Evolutionary conservation across 2,888 invertebrate species (phyloP).

Genomic region (Drosophila tanythrix): DNA sequence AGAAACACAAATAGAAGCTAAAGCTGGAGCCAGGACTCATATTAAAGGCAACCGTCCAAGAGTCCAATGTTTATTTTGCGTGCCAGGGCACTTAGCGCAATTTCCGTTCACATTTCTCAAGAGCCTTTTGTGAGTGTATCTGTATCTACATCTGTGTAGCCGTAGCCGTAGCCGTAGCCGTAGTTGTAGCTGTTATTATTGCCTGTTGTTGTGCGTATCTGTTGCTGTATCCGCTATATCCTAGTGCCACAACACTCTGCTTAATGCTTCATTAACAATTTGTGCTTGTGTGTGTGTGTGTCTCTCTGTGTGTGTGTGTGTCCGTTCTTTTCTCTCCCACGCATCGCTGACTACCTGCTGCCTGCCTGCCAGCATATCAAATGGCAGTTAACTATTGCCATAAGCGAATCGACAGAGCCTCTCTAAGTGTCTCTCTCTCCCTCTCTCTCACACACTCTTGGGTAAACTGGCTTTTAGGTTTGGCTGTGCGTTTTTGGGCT

Average conservation of each 20-base stretch:
- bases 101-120: conserved; percentile 59
- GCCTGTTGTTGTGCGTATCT: conserved; percentile 6
- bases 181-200: conserved; percentile 11
- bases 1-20: not conserved
- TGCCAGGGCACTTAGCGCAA: conserved; percentile 70
- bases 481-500: conserved; percentile 33
- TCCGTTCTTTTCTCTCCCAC: conserved; percentile 38
- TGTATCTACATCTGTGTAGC: conserved; percentile 14
- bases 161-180: not conserved
- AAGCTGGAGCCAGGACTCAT: conserved; percentile 28
- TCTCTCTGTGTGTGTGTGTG: conserved; percentile 13
- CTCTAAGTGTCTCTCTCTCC: not conserved
- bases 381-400: conserved; percentile 65
- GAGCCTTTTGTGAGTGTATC: conserved; percentile 26
- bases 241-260: conserved; percentile 44
- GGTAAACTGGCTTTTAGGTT: conserved; percentile 1
- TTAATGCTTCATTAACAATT: conserved; percentile 74
- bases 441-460: not conserved
- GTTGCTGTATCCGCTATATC: conserved; percentile 29
- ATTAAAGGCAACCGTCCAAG: conserved; percentile 38
- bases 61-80: conserved; percentile 75
- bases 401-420: conserved; percentile 45
- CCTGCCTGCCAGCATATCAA: conserved; percentile 53
- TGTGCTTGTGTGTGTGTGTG: conserved; percentile 19
- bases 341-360: conserved; percentile 44